Evolutionary conservation across 2,888 invertebrate genomes (phyloP).

Genomic region (Ligdia adustata): DNA sequence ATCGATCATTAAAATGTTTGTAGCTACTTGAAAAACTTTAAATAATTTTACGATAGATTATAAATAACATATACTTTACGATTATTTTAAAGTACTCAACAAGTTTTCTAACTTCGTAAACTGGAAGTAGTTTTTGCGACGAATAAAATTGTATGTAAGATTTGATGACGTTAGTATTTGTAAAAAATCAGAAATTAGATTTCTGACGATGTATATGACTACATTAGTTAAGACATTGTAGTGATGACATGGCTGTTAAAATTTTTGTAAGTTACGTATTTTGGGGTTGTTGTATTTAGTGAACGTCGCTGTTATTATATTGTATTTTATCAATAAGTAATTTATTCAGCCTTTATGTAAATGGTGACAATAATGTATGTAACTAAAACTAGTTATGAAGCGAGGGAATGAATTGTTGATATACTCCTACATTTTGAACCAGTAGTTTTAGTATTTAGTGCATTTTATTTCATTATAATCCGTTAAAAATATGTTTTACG

Average conservation of each 20-base stretch:
- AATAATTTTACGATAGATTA: neutral
- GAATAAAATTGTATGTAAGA: too few relatives aligned
- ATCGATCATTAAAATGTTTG: conserved; percentile 23
- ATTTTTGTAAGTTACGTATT: conserved; percentile 71
- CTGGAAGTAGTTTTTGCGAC: too few relatives aligned
- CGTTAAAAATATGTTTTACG: too few relatives aligned
- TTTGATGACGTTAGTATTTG: conserved; percentile 19
- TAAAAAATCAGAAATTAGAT: conserved; percentile 48
- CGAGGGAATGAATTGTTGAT: conserved; percentile 5
- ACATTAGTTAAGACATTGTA: conserved; percentile 50
- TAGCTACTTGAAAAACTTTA: conserved; percentile 12
- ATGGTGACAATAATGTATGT: conserved; percentile 60
- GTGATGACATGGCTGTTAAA: conserved; percentile 81
- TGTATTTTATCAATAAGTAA: conserved; percentile 52
- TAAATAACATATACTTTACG: neutral
- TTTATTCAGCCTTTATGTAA: conserved; percentile 64
- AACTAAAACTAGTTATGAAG: neutral
- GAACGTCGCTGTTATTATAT: conserved; percentile 62
- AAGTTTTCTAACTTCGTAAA: neutral
- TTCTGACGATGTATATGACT: conserved; percentile 40
- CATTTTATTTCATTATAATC: too few relatives aligned
- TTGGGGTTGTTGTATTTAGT: conserved; percentile 71
- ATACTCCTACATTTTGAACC: too few relatives aligned
- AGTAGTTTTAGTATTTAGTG: too few relatives aligned
- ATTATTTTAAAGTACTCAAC: neutral